Conservation (phyloP, 2,888 invertebrate genomes). For the Eupithecia insigniata region DNA sequence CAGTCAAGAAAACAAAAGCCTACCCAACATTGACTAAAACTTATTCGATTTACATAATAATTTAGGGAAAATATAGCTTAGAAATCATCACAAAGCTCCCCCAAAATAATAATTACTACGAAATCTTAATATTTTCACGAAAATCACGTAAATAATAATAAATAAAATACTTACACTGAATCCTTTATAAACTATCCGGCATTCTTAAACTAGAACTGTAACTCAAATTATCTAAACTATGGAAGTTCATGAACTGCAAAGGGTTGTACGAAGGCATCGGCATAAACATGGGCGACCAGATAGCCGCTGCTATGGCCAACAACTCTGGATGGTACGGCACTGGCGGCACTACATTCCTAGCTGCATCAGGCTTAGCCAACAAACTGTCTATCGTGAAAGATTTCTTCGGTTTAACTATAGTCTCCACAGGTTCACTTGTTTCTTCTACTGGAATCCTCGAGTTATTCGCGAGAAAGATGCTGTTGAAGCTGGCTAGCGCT, state of each 20-base stretch:
- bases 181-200: constrained; percentile 31
- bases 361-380: constrained; percentile 79
- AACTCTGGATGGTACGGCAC: constrained; percentile 53
- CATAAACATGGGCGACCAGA: constrained; percentile 57
- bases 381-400: constrained; percentile 94
- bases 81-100: background rate
- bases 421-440: constrained; percentile 36
- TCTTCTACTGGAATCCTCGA: constrained; percentile 54
- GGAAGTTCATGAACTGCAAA: constrained; percentile 53
- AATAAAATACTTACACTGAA: constrained; percentile 15
- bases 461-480: constrained; percentile 81
- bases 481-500: constrained; percentile 86
- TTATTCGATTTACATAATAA: background rate
- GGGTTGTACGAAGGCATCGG: constrained; percentile 50
- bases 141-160: constrained; percentile 20
- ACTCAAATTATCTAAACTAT: constrained; percentile 47
- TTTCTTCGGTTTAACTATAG: constrained; percentile 82
- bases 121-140: background rate
- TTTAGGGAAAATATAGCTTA: too few relatives aligned
- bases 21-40: constrained; percentile 11
- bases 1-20: constrained; percentile 2
- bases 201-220: constrained; percentile 32
- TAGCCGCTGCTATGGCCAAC: constrained; percentile 57
- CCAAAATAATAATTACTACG: background rate
- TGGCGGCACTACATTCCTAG: constrained; percentile 49